Percentiles rank a stretch among this genome's conserved stretches.
Conservation (phyloP, 2,888 invertebrate genomes). For the Chesias legatella region DNA sequence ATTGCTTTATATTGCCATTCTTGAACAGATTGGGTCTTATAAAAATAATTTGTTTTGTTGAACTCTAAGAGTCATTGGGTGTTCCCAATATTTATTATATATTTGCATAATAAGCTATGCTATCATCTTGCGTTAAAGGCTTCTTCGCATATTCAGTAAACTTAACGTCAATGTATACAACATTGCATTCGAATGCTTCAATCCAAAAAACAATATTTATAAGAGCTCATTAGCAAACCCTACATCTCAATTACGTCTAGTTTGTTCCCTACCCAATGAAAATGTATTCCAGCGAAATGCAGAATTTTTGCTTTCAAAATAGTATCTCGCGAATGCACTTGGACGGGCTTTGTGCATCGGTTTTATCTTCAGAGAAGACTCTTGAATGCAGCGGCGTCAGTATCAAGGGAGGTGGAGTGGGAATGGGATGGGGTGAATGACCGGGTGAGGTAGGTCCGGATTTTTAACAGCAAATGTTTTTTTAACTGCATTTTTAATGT, state of each 20-base stretch:
- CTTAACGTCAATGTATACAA: no score
- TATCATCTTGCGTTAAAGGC: no score
- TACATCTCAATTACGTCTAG: neutral
- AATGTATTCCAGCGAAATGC: constrained; percentile 47
- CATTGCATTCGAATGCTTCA: no score
- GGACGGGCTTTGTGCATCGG: constrained; percentile 53
- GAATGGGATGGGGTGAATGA: constrained; percentile 30
- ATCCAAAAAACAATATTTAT: neutral
- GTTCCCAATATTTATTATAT: no score
- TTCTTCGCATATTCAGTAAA: no score
- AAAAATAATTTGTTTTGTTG: no score
- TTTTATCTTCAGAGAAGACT: constrained; percentile 49
- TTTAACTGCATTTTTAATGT: neutral
- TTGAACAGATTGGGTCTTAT: no score
- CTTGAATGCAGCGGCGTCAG: constrained; percentile 47
- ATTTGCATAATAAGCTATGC: no score
- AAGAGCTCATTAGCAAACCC: no score
- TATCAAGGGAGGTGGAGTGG: constrained; percentile 38
- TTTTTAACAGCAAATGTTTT: constrained; percentile 9
- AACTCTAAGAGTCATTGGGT: no score
- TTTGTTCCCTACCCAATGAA: constrained; percentile 24
- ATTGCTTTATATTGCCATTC: no score
- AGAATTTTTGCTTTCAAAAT: constrained; percentile 56
- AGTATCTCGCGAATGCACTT: constrained; percentile 56
- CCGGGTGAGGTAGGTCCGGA: constrained; percentile 39